Conservation (phyloP, 1,140 invertebrate genomes). For the Neotoxoptera formosana region DNA sequence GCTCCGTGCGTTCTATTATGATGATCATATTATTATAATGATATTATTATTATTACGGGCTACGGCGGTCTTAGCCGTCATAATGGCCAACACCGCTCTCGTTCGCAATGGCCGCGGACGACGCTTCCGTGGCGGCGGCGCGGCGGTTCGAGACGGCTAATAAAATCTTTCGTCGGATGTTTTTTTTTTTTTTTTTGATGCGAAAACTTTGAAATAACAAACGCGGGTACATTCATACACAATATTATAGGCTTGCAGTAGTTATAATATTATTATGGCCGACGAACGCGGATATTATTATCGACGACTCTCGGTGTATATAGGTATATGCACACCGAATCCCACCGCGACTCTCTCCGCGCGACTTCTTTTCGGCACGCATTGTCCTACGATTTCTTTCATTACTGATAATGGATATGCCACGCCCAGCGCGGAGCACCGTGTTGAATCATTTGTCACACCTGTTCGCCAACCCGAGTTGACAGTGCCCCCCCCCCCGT, state of each 20-base stretch:
- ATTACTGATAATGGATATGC: slow-evolving; percentile 46
- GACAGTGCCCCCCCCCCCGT: slow-evolving; percentile 1
- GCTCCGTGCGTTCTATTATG: background rate
- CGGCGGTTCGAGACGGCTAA: background rate
- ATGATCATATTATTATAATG: background rate
- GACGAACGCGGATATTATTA: too few relatives aligned
- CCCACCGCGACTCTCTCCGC: too few relatives aligned
- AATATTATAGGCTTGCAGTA: too few relatives aligned
- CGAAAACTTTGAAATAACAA: background rate
- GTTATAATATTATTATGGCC: too few relatives aligned
- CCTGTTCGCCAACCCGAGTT: slow-evolving; percentile 48
- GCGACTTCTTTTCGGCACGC: background rate
- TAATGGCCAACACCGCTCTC: background rate
- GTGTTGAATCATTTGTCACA: slow-evolving; percentile 58
- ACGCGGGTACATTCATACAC: too few relatives aligned
- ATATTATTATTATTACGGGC: too few relatives aligned
- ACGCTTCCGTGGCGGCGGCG: background rate
- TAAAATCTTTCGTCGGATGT: background rate
- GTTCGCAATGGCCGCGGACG: background rate
- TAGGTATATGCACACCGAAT: background rate
- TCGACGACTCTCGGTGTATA: background rate
- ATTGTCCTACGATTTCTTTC: slow-evolving; percentile 51
- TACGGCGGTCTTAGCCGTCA: background rate
- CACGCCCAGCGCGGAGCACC: slow-evolving; percentile 34
- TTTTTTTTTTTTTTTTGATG: background rate